A percentile compares a stretch with the other conserved stretches of the same genome.
These are phyloP conservation scores for Trachymyrmex cornetzi DNA, from an alignment of 1,140 invertebrate genomes.

Conservation along the genomic window DNA sequence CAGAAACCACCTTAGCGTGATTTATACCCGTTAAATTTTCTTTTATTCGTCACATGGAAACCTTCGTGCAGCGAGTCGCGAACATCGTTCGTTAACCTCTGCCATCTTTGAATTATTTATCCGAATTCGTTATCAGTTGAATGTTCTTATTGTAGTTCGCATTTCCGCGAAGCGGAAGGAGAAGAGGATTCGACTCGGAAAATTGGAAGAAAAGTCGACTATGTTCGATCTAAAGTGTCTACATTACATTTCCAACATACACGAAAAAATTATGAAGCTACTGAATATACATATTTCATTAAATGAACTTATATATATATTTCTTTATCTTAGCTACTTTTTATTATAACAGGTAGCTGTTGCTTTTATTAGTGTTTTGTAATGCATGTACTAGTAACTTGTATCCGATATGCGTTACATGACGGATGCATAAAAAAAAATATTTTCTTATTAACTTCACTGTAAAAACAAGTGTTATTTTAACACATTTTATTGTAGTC, in stretches of 20 bases:
- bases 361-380: neutral
- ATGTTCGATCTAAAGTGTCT: neutral
- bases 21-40: constrained; percentile 34
- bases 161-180: neutral
- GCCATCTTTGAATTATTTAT: constrained; percentile 71
- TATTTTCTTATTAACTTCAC: neutral
- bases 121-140: constrained; percentile 26
- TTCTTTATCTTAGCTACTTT: neutral
- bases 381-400: neutral
- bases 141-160: constrained; percentile 6
- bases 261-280: neutral
- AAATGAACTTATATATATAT: neutral
- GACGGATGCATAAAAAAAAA: neutral
- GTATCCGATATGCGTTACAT: neutral
- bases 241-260: neutral
- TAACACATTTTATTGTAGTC: too few species aligned
- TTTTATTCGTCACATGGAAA: constrained; percentile 40
- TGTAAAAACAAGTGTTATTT: too few species aligned
- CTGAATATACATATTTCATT: neutral
- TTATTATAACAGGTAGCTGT: neutral
- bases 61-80: neutral
- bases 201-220: neutral
- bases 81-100: constrained; percentile 62
- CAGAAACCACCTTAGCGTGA: constrained; percentile 25
- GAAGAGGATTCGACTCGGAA: neutral